A percentile compares a stretch with the other conserved stretches of the same genome.
These are phyloP conservation scores for Eretmocerus hayati DNA, from an alignment of 2,888 invertebrate genomes.

Conservation along the genomic window DNA sequence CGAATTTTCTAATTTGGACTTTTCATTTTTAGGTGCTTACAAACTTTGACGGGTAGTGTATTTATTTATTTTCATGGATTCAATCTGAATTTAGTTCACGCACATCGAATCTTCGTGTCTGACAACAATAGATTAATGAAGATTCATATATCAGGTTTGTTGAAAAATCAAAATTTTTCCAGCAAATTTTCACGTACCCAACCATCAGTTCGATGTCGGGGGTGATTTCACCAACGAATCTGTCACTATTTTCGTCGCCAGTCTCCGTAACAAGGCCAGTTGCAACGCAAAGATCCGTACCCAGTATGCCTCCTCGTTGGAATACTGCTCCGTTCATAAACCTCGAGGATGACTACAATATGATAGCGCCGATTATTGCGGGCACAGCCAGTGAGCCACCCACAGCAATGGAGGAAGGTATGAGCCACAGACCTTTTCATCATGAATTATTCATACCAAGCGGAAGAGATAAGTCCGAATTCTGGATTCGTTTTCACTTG, in stretches of 20 bases:
- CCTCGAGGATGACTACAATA: slow-evolving; percentile 90
- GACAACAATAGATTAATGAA: no score
- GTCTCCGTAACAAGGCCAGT: slow-evolving; percentile 62
- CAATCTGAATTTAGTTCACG: no score
- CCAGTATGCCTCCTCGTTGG: slow-evolving; percentile 62
- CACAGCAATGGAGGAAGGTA: slow-evolving; percentile 43
- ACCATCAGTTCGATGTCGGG: slow-evolving; percentile 80
- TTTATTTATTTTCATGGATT: no score
- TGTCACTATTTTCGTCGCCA: slow-evolving; percentile 72
- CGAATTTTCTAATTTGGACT: no score
- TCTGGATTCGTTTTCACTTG: slow-evolving; percentile 8
- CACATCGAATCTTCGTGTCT: no score
- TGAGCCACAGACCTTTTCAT: slow-evolving; percentile 11
- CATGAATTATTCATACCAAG: slow-evolving; percentile 19
- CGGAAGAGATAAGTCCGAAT: not conserved
- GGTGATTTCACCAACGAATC: slow-evolving; percentile 81
- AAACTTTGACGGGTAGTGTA: no score
- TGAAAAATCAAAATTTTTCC: no score
- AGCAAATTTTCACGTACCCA: slow-evolving; percentile 87
- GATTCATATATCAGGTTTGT: no score
- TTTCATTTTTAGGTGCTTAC: no score
- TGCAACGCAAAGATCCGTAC: slow-evolving; percentile 57
- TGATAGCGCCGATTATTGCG: slow-evolving; percentile 71
- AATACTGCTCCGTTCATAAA: slow-evolving; percentile 78
- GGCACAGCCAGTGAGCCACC: slow-evolving; percentile 47